Evolutionary conservation across 2,113 vertebrate species (phyloP), one percentile per base, ranked within the genome.

Genomic region (Gopherus evgoodei): DNA sequence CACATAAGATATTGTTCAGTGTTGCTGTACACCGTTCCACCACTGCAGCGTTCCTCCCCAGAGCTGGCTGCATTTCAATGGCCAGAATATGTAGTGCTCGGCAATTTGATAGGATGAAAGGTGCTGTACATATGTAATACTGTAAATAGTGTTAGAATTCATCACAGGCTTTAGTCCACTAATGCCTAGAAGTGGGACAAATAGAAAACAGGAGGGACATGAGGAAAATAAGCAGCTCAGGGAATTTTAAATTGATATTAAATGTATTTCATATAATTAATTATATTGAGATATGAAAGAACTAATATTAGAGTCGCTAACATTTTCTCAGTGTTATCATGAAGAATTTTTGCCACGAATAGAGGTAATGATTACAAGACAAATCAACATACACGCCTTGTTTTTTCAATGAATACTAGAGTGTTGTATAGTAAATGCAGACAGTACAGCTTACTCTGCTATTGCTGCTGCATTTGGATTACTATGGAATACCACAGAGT

Each of bases 11-110:
- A 35, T 35, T 35, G 59, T 62, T 14, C 29, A n/a, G 16, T 19
- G 16, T 69, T n/a, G 16, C 62, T 5, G 35, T n/a, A 8, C 35
- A 35, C 35, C 4, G 1, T 69, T 69, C 35, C 35, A 69, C 31
- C 17, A 52, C 1, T 0, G 22, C 0, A 1, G 9, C 35, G 0
- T 0, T 29, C 24, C 1, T 1, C 29, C 47, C 44, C 0, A 1
- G 31, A 0, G 3, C 6, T 56, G 54, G n/a, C 8, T 35, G 81
- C 1, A 1, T 80, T 93, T 93, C 75, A 0, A 0, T 78, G 87
- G 78, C 14, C 35, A 42, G 50, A n/a, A n/a, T 19, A n/a, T n/a
- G 62, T n/a, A 69, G 13, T 6, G 16, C 62, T 69, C 17, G 35
- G 62, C 35, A 7, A 69, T 19, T 35, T 69, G 62, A 35, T 69